phyloP scores from a whole-genome alignment of 2,888 invertebrate genomes.

The Trimorus sp. region DNA sequence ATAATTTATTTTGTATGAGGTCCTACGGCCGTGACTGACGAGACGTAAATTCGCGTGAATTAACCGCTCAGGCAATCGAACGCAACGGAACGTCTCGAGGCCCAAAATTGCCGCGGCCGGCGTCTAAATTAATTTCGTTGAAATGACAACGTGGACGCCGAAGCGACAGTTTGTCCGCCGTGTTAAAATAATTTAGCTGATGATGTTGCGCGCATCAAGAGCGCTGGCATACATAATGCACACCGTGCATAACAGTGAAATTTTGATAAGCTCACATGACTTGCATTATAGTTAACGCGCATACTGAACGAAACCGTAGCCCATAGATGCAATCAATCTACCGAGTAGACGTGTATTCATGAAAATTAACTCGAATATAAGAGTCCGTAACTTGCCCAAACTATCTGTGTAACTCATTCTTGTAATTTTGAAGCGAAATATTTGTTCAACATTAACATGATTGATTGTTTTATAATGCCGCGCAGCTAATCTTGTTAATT shows the following conservation, averaged over 20 bases:
- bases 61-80: slow-evolving; percentile 8
- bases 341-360: slow-evolving; percentile 62
- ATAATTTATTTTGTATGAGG: slow-evolving; percentile 52
- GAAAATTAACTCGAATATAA: slow-evolving; percentile 66
- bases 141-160: slow-evolving; percentile 43
- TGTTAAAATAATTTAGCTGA: slow-evolving; percentile 65
- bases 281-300: slow-evolving; percentile 66
- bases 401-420: slow-evolving; percentile 52
- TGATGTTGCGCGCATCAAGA: slow-evolving; percentile 59
- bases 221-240: slow-evolving; percentile 57
- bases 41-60: slow-evolving; percentile 27
- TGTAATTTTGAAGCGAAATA: slow-evolving; percentile 50
- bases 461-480: slow-evolving; percentile 50
- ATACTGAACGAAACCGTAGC: slow-evolving; percentile 61
- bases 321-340: slow-evolving; percentile 66
- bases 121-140: slow-evolving; percentile 42
- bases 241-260: slow-evolving; percentile 62
- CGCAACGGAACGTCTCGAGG: not conserved
- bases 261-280: slow-evolving; percentile 68
- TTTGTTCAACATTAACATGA: slow-evolving; percentile 48
- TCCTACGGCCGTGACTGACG: slow-evolving; percentile 19
- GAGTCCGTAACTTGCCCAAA: slow-evolving; percentile 56
- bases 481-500: not conserved
- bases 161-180: slow-evolving; percentile 52
- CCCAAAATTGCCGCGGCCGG: not conserved